A percentile compares a stretch with the other conserved stretches of the same genome.
Conservation (phyloP, 2,797 vertebrate genomes). For the Sebastes hubbsi region DNA sequence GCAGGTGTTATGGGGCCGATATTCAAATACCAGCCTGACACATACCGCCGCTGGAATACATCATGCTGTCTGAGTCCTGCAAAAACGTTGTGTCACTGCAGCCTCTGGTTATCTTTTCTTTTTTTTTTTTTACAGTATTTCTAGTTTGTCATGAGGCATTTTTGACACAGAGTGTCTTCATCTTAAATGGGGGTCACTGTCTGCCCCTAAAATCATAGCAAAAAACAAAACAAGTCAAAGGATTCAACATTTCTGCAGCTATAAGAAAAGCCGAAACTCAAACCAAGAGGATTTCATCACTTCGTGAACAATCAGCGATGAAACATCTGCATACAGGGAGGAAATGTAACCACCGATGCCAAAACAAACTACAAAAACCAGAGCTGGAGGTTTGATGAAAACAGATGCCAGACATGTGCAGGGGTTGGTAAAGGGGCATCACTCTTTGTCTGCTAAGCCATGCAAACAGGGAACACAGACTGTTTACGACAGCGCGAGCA, state of each 20-base stretch:
- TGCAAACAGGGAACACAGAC: constrained; percentile 59
- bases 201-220: not conserved
- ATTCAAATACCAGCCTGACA: constrained; percentile 60
- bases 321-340: constrained; percentile 38
- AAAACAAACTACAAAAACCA: constrained; percentile 21
- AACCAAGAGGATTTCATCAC: not conserved
- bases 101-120: not conserved
- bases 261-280: not conserved
- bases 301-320: constrained; percentile 26
- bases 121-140: not conserved
- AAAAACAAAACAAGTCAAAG: not conserved
- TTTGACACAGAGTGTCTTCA: constrained; percentile 17
- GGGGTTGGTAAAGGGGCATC: constrained; percentile 43
- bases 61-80: constrained; percentile 5
- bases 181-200: constrained; percentile 4
- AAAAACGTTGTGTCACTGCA: not conserved
- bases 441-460: constrained; percentile 62
- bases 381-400: constrained; percentile 53
- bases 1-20: constrained; percentile 49
- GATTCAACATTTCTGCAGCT: not conserved
- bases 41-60: constrained; percentile 23
- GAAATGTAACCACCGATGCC: constrained; percentile 23
- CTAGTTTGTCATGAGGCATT: not conserved
- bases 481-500: constrained; percentile 65
- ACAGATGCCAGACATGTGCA: constrained; percentile 57